These are phyloP conservation scores for Xanthorhoe spadicearia DNA, from an alignment of 2,888 invertebrate genomes.

Conservation along the genomic window DNA sequence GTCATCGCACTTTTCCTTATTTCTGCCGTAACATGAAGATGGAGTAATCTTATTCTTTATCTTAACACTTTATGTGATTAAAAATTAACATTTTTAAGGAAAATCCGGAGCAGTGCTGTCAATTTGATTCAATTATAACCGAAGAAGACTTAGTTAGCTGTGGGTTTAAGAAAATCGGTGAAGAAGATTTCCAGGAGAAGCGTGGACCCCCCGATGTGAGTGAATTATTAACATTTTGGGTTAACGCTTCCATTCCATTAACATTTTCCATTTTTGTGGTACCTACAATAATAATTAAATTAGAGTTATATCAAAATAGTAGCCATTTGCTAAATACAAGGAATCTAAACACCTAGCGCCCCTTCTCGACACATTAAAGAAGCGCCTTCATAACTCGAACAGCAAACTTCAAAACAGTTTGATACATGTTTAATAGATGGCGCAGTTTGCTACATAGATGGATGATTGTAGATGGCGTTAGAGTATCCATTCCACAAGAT, in stretches of 20 bases:
- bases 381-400: background rate
- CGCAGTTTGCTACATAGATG: too few species aligned
- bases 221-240: background rate
- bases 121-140: conserved; percentile 57
- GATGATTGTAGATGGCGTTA: too few species aligned
- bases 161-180: conserved; percentile 53
- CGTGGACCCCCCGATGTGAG: conserved; percentile 47
- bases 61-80: background rate
- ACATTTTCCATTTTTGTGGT: too few species aligned
- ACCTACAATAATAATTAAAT: too few species aligned
- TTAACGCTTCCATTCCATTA: too few species aligned
- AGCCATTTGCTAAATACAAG: too few species aligned
- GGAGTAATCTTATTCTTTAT: too few species aligned
- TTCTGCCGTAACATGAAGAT: too few species aligned
- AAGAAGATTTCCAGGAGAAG: conserved; percentile 18
- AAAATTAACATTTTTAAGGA: conserved; percentile 45
- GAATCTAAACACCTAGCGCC: conserved; percentile 15
- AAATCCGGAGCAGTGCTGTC: conserved; percentile 65
- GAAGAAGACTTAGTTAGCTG: conserved; percentile 61
- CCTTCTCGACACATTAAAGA: background rate
- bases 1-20: too few species aligned
- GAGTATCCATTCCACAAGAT: too few species aligned
- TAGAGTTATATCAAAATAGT: too few species aligned
- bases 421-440: conserved; percentile 12
- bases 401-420: conserved; percentile 7